phyloP scores from a whole-genome alignment of 2,888 invertebrate species.

The Girardia tigrina region DNA sequence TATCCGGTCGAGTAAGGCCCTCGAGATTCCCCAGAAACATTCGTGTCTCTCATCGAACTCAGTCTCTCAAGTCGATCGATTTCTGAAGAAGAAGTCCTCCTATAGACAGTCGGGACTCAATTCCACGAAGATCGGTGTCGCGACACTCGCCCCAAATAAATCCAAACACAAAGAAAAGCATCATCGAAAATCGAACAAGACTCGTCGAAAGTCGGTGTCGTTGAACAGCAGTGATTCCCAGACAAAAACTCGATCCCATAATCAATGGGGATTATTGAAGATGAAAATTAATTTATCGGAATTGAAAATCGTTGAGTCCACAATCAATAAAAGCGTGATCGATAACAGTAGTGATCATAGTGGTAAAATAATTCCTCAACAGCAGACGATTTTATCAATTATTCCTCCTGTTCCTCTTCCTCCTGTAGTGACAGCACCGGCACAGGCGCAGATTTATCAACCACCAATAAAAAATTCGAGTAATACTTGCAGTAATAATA shows the following conservation, averaged over 20 bases:
- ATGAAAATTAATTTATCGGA: neutral
- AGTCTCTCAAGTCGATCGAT: neutral
- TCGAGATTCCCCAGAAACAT: neutral
- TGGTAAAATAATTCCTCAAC: too few relatives aligned
- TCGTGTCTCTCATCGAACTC: neutral
- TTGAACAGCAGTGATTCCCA: too few relatives aligned
- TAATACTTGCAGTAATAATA: neutral
- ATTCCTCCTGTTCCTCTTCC: too few relatives aligned
- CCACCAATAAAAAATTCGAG: too few relatives aligned
- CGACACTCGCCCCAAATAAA: neutral
- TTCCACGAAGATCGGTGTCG: neutral
- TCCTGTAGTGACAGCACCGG: too few relatives aligned
- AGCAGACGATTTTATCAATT: too few relatives aligned
- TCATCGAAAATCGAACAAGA: neutral
- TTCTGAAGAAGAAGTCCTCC: neutral
- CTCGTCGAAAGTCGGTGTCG: neutral
- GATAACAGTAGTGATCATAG: too few relatives aligned
- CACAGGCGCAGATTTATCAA: too few relatives aligned
- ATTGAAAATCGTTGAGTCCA: neutral
- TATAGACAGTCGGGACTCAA: neutral
- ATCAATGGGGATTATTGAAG: too few relatives aligned
- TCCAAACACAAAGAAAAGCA: neutral
- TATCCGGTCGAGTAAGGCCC: neutral
- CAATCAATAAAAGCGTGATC: too few relatives aligned
- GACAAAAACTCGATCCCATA: too few relatives aligned